Evolutionary conservation across 2,888 invertebrate genomes (phyloP), one percentile per base, ranked within the genome.

Genomic region (Tiphia femorata): DNA sequence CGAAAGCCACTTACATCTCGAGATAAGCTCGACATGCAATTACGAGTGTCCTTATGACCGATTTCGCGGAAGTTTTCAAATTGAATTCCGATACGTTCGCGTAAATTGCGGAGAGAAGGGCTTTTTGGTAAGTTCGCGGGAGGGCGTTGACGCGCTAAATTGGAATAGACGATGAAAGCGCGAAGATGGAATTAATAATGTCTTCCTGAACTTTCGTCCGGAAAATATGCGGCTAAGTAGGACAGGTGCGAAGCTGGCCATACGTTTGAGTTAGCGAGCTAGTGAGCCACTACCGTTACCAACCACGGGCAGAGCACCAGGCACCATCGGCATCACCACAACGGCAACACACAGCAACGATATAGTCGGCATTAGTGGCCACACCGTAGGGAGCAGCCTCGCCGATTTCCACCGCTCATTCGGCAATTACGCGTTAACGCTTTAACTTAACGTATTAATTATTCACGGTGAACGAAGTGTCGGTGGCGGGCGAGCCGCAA

Each of bases 151-250:
- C n/a, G n/a, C n/a, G n/a, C n/a, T n/a, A n/a, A n/a, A n/a, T n/a
- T 1, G 12, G 12, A 27, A 3, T 3, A 21, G 29, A 38, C 25
- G 29, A 25, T 38, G 43, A 49, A 7, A 52, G 12, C 29, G 54
- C 30, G 23, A 40, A 49, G 53, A 37, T 55, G 42, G 55, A 69
- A 71, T 71, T 71, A 60, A 67, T 71, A 64, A 71, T 68, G 62
- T 41, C 53, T 49, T 44, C 48, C 49, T 43, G 64, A 66, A 58
- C 66, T 61, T 59, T 67, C 60, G 63, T 60, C 60, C 62, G 50
- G 57, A 56, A 58, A 64, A 63, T 58, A 49, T 48, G 47, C 48
- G 58, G 52, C 55, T 52, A 64, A 68, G 69, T 62, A 57, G 55
- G 60, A 49, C 68, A 68, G 68, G 64, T 64, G 68, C 54, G 49